phyloP scores from a whole-genome alignment of 2,113 vertebrate species.

The Trochalopteron elliotii region DNA sequence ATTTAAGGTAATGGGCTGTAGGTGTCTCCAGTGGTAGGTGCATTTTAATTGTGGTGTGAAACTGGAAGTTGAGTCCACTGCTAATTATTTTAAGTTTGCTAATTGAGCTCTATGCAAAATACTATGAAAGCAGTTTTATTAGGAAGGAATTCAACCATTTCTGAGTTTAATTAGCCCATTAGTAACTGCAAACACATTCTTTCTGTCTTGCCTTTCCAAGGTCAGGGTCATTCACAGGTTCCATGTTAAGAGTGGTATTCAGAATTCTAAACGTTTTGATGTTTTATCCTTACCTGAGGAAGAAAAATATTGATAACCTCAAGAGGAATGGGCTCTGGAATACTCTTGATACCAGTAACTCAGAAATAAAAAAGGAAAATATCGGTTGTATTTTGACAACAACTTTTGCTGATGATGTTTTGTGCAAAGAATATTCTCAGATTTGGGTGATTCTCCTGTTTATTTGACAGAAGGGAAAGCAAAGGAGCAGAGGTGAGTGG shows the following conservation, averaged over 20 bases:
- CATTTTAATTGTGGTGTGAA: background rate
- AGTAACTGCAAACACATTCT: background rate
- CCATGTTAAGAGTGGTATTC: background rate
- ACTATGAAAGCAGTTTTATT: background rate
- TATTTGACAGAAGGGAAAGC: background rate
- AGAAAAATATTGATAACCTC: background rate
- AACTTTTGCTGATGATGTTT: background rate
- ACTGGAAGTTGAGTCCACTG: background rate
- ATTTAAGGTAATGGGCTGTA: background rate
- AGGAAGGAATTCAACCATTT: background rate
- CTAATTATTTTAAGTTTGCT: background rate
- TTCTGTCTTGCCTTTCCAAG: background rate
- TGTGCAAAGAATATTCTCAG: background rate
- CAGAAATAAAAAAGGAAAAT: background rate
- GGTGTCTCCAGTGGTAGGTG: background rate
- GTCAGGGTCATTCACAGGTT: background rate
- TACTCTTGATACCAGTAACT: background rate
- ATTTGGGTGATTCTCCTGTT: background rate
- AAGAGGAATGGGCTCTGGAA: background rate
- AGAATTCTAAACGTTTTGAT: background rate
- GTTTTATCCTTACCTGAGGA: background rate
- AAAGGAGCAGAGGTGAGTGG: background rate
- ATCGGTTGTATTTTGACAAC: rapidly evolving
- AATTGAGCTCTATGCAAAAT: background rate
- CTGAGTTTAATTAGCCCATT: background rate